Percentiles rank a stretch among this genome's conserved stretches.
Evolutionary conservation across 1,140 invertebrate genomes (phyloP).

Genomic region (Amyelois transitella): DNA sequence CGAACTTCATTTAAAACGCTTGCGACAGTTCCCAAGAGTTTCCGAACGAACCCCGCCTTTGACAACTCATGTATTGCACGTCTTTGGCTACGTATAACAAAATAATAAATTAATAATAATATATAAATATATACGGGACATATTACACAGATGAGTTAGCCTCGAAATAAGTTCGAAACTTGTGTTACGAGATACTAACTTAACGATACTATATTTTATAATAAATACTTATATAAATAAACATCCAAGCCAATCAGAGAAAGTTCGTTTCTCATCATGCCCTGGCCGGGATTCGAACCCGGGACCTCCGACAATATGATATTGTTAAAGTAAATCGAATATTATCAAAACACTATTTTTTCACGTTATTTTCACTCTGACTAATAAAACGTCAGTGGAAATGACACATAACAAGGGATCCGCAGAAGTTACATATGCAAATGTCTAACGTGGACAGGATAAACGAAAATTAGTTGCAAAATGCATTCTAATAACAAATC

Average conservation of each 20-base stretch:
- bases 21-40: constrained; percentile 26
- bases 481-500: constrained; percentile 36
- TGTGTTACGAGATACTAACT: no score
- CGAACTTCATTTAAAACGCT: constrained; percentile 26
- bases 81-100: neutral
- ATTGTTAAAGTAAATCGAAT: no score
- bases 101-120: no score
- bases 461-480: constrained; percentile 6
- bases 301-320: no score
- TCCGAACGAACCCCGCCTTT: constrained; percentile 28
- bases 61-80: constrained; percentile 16
- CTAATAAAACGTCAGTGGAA: neutral
- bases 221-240: no score
- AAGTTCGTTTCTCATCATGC: no score
- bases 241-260: neutral
- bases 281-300: no score
- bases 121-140: no score
- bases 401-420: neutral
- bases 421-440: neutral
- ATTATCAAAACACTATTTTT: no score
- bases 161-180: no score
- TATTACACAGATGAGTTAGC: no score
- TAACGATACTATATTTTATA: no score
- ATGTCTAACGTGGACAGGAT: neutral
- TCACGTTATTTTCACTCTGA: neutral